A percentile compares a stretch with the other conserved stretches of the same genome.
Evolutionary conservation across 2,113 vertebrate species (phyloP).

Genomic region (Cyanoderma ruficeps): DNA sequence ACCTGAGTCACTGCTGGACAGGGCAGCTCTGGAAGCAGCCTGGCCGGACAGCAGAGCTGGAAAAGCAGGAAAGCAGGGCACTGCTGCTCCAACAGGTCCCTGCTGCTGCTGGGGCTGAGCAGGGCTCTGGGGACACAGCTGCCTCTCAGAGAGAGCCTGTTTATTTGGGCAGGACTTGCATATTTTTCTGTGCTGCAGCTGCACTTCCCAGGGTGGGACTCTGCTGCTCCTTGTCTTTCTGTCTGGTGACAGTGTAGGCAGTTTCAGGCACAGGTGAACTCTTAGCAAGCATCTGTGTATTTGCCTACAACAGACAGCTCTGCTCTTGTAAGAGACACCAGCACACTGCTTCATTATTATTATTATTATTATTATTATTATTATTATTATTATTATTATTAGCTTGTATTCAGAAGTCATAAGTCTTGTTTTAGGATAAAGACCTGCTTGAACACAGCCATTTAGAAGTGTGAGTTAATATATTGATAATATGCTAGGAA

Average conservation of each 20-base stretch:
- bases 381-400: background rate
- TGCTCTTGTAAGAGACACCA: background rate
- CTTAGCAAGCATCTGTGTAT: background rate
- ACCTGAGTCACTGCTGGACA: background rate
- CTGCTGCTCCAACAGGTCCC: background rate
- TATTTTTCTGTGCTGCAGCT: background rate
- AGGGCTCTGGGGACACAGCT: background rate
- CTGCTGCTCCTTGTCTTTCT: background rate
- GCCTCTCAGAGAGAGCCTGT: background rate
- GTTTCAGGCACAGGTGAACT: background rate
- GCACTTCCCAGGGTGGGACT: background rate
- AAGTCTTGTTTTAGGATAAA: background rate
- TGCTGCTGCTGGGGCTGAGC: background rate
- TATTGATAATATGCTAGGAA: background rate
- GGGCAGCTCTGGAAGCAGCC: background rate
- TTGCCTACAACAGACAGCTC: background rate
- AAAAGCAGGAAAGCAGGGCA: background rate
- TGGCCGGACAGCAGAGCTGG: background rate
- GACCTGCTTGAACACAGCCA: background rate
- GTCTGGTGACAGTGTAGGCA: background rate
- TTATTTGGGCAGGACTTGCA: background rate
- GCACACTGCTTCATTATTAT: background rate
- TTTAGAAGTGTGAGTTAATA: background rate
- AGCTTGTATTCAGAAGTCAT: background rate
- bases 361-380: too few species aligned